phyloP scores from a whole-genome alignment of 1,140 invertebrate genomes.

The Lepidostoma basale region DNA sequence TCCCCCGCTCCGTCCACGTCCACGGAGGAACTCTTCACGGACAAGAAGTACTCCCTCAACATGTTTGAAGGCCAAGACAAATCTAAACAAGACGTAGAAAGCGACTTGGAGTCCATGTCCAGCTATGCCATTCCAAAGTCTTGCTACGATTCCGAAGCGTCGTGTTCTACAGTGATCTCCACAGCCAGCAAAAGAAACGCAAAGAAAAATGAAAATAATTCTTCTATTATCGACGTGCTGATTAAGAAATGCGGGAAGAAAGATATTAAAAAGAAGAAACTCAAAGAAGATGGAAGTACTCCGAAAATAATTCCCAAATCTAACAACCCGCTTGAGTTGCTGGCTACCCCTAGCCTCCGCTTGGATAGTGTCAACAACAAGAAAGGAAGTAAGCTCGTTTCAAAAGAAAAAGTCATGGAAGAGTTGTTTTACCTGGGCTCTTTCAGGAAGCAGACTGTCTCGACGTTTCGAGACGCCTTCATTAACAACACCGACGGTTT shows the following conservation, averaged over 20 bases:
- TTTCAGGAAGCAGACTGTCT: conserved; percentile 73
- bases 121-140: conserved; percentile 65
- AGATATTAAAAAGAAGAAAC: conserved; percentile 63
- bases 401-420: conserved; percentile 60
- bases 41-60: conserved; percentile 30
- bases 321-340: conserved; percentile 63
- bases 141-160: conserved; percentile 72
- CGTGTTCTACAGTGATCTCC: conserved; percentile 65
- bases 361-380: conserved; percentile 55
- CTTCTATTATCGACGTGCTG: conserved; percentile 70
- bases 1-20: conserved; percentile 68
- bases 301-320: conserved; percentile 63
- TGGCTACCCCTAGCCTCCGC: conserved; percentile 65
- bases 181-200: conserved; percentile 54
- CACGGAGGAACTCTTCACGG: conserved; percentile 50
- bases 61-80: conserved; percentile 57
- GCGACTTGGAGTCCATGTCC: conserved; percentile 70
- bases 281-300: conserved; percentile 57
- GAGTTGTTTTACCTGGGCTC: conserved; percentile 67
- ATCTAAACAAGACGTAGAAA: conserved; percentile 62
- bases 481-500: conserved; percentile 66
- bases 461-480: conserved; percentile 71
- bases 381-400: conserved; percentile 60
- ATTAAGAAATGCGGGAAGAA: conserved; percentile 67
- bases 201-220: conserved; percentile 61